Base-by-base conservation (phyloP, 2,797 vertebrate genomes). In the Sandelia bainsii region DNA sequence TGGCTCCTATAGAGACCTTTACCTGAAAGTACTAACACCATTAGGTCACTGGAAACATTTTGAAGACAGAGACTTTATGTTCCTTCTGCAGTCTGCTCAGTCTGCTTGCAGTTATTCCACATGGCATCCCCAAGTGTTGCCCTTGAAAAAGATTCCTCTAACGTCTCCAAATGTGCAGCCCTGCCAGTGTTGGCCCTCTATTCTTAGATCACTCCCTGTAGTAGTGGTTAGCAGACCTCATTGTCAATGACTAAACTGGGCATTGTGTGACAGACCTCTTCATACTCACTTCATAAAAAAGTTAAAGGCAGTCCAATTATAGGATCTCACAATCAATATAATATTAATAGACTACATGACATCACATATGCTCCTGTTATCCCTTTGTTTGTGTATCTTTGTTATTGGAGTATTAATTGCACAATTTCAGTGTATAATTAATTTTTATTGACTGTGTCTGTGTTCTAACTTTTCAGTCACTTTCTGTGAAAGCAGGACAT, bases 31-130 rank as follows among this genome's bases (percentile, higher is more conserved):
- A 45, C 62, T 59, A 67, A 72, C 42, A 34, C 57, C 42, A 79
- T 86, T 69, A 87, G 54, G 74, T 90, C 77, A 84, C 23, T 89
- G 85, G 82, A 88, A 84, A 89, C 69, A 85, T 79, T 79, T 29
- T 0, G 59, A 75, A 68, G 75, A 76, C 75, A 71, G 68, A 75
- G 78, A 80, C 72, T 73, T 82, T 74, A 65, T 83, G 82, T 80
- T 89, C 76, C 64, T 62, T 44, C 69, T 62, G 68, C 66, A 52
- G 57, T n/a, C n/a, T n/a, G 50, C 71, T 78, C 72, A 16, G 62
- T 67, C 62, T 62, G 69, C 54, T 77, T 37, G n/a, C 63, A 72
- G 50, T 76, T 77, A 73, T 84, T 87, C 69, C 80, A 85, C 77
- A 89, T 81, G 83, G 75, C 82, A 82, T 84, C 79, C 69, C 77